Evolutionary conservation across 2,888 invertebrate genomes (phyloP).

Genomic region (Amiota minor): DNA sequence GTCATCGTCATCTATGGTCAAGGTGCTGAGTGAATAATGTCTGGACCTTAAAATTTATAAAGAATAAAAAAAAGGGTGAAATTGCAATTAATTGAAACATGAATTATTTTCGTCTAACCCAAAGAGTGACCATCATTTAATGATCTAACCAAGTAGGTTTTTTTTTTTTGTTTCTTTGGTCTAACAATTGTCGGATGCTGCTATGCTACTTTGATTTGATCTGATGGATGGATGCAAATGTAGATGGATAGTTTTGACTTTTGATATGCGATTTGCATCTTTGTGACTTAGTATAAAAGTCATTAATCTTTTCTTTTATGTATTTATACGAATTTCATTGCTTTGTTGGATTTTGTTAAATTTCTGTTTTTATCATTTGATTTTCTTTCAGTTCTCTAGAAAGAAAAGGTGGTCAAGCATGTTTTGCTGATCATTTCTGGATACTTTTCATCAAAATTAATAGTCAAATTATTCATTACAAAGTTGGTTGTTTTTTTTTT

Average conservation of each 20-base stretch:
- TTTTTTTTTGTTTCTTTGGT: neutral
- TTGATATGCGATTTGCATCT: constrained; percentile 39
- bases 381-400: neutral
- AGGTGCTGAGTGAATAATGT: constrained; percentile 59
- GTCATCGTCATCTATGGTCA: constrained; percentile 49
- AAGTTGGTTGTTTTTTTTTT: constrained; percentile 6
- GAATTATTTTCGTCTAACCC: constrained; percentile 56
- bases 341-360: constrained; percentile 39
- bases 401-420: constrained; percentile 28
- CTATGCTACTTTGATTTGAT: constrained; percentile 19
- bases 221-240: neutral
- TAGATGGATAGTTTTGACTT: constrained; percentile 41
- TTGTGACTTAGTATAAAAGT: constrained; percentile 58
- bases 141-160: constrained; percentile 8
- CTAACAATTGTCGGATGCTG: constrained; percentile 56
- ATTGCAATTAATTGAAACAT: constrained; percentile 69
- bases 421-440: constrained; percentile 30
- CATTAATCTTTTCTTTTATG: constrained; percentile 64
- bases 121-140: constrained; percentile 45
- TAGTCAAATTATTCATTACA: constrained; percentile 67
- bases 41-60: neutral
- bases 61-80: constrained; percentile 49
- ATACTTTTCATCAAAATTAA: constrained; percentile 57
- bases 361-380: constrained; percentile 38
- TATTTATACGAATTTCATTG: constrained; percentile 48